phyloP scores from a whole-genome alignment of 2,888 invertebrate species.

The Myopa tessellatipennis region DNA sequence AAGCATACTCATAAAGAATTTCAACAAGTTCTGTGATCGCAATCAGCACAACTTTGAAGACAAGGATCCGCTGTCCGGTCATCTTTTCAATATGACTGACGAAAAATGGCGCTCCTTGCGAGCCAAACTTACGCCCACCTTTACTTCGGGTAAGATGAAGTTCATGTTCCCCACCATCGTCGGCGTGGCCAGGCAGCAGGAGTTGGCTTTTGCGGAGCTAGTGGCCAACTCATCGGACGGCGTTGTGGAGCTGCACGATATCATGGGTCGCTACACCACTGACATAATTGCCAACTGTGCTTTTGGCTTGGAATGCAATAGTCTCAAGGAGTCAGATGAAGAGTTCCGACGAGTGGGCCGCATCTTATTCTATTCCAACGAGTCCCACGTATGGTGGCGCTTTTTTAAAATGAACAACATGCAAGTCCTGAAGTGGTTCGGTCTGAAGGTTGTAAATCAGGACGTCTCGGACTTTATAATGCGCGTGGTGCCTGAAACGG shows the following conservation, averaged over 20 bases:
- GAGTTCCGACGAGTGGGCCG: slow-evolving; percentile 60
- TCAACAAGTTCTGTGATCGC: slow-evolving; percentile 63
- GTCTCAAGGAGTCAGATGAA: slow-evolving; percentile 63
- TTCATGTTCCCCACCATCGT: slow-evolving; percentile 66
- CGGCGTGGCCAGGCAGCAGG: slow-evolving; percentile 55
- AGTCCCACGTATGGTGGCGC: slow-evolving; percentile 48
- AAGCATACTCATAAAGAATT: slow-evolving; percentile 64
- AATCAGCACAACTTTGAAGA: slow-evolving; percentile 51
- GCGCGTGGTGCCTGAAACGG: slow-evolving; percentile 53
- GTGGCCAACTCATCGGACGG: slow-evolving; percentile 31
- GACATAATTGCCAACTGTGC: slow-evolving; percentile 69
- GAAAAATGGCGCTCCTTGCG: slow-evolving; percentile 68
- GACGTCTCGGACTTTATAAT: slow-evolving; percentile 49
- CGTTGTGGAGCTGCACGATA: slow-evolving; percentile 65
- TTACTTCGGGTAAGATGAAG: slow-evolving; percentile 70
- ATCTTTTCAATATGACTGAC: slow-evolving; percentile 63
- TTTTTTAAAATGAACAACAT: slow-evolving; percentile 50
- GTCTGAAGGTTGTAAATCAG: not conserved
- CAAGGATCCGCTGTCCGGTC: slow-evolving; percentile 60
- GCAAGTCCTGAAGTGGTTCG: slow-evolving; percentile 36
- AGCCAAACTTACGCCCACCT: slow-evolving; percentile 68
- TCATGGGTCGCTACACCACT: slow-evolving; percentile 67
- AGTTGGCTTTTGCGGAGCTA: slow-evolving; percentile 42
- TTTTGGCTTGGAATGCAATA: slow-evolving; percentile 69
- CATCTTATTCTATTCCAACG: slow-evolving; percentile 44